Conservation (phyloP, 2,113 vertebrate species). For the Eonycteris spelaea region DNA sequence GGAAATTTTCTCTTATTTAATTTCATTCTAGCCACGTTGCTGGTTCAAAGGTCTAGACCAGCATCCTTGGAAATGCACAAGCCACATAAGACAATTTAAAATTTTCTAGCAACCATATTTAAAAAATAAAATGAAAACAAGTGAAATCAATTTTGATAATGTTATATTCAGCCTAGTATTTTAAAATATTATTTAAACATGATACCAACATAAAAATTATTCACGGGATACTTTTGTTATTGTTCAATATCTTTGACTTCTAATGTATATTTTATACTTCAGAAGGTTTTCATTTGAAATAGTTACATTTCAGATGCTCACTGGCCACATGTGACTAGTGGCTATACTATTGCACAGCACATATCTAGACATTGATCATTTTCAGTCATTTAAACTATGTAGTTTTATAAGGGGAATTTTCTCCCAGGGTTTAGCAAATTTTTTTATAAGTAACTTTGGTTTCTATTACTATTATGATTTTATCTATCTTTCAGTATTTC, state of each 20-base stretch:
- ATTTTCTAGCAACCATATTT: not conserved
- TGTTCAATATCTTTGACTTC: not conserved
- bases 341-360: not conserved
- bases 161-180: not conserved
- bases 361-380: not conserved
- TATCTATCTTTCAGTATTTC: constrained; percentile 23
- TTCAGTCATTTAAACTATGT: not conserved
- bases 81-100: not conserved
- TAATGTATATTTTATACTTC: not conserved
- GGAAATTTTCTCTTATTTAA: not conserved
- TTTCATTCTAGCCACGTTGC: not conserved
- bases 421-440: not conserved
- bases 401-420: not conserved
- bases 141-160: not conserved
- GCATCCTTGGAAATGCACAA: not conserved
- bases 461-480: not conserved
- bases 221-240: not conserved
- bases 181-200: constrained; percentile 2
- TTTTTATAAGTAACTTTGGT: not conserved
- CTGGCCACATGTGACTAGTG: not conserved
- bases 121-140: not conserved
- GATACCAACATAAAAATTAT: not conserved
- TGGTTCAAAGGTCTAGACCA: not conserved
- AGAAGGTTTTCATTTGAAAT: not conserved
- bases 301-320: not conserved